Percentiles rank a stretch among this genome's conserved stretches.
phyloP scores from a whole-genome alignment of 92 coral and sea anemone genomes.

The Phenganax subtilis region DNA sequence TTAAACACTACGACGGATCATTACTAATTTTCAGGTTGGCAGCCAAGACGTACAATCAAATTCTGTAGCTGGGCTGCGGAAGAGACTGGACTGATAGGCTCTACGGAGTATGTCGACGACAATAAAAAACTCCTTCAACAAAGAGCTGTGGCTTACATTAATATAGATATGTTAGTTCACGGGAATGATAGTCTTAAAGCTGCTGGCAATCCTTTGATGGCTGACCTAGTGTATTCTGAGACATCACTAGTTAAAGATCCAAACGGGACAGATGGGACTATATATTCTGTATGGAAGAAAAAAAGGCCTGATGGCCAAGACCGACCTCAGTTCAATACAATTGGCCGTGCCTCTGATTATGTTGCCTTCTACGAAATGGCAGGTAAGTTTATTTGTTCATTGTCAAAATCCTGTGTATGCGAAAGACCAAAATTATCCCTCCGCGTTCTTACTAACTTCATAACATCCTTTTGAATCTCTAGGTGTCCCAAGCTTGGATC shows the following conservation, averaged over 20 bases:
- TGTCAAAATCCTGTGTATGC: neutral
- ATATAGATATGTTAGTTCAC: constrained; percentile 69
- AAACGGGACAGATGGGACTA: constrained; percentile 48
- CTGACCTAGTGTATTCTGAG: constrained; percentile 60
- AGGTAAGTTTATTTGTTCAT: constrained; percentile 12
- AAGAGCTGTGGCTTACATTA: constrained; percentile 67
- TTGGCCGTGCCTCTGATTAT: constrained; percentile 59
- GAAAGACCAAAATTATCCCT: neutral
- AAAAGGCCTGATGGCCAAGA: constrained; percentile 39
- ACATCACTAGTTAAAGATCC: constrained; percentile 84
- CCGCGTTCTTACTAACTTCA: neutral
- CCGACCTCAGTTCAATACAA: constrained; percentile 31
- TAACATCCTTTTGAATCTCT: neutral
- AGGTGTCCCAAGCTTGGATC: constrained; percentile 73
- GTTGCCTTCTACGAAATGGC: constrained; percentile 32
- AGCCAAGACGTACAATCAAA: constrained; percentile 72
- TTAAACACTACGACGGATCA: neutral
- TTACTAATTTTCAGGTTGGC: constrained; percentile 50
- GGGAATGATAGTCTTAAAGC: constrained; percentile 62
- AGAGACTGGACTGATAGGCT: constrained; percentile 62
- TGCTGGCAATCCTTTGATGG: constrained; percentile 54
- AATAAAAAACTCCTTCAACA: constrained; percentile 46
- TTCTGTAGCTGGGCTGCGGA: constrained; percentile 85
- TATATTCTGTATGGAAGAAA: constrained; percentile 64
- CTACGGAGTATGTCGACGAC: constrained; percentile 68